Evolutionary conservation across 1,140 invertebrate species (phyloP), one percentile per base, ranked within the genome.

Genomic region (Drosophila sp.): DNA sequence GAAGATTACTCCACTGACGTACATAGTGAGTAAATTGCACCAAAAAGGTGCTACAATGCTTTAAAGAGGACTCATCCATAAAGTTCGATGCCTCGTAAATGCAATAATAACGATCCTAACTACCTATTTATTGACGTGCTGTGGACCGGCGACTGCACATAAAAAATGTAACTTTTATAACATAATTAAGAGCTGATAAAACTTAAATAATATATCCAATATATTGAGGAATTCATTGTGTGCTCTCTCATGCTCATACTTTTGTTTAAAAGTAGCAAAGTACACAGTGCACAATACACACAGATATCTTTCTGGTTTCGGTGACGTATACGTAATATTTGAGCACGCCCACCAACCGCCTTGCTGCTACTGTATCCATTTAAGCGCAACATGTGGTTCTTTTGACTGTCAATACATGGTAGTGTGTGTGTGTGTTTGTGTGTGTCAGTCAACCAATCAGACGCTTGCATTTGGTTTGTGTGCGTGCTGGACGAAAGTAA

Each of bases 131-230:
- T 86, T 73, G 76, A 73, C 69, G 48, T 65, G 27, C 29, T 46
- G n/a, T 34, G 32, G 41, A 38, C 38, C 64, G 63, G 56, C 67
- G 78, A 76, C 38, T 51, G 76, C 45, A 63, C 66, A 87, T 86
- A 87, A 86, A 86, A 75, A 76, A 58, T 48, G 14, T 36, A 13
- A 65, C 72, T 87, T 86, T 87, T 89, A 87, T 73, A 87, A 79
- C 82, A 87, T 89, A 82, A 89, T 89, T 87, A 87, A 76, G 43
- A 78, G 82, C 71, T 87, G 82, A 89, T 87, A 87, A 87, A 72
- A 87, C 63, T 87, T 82, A 76, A 72, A 82, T 79, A 87, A 82
- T 87, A 86, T 65, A 78, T 67, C 72, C 77, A n/a, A 79, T 83
- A 89, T 76, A 87, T 79, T 89, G 67, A 63, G 58, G 29, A 67